Conservation (phyloP, 2,113 vertebrate genomes). For the Camarhynchus parvulus region DNA sequence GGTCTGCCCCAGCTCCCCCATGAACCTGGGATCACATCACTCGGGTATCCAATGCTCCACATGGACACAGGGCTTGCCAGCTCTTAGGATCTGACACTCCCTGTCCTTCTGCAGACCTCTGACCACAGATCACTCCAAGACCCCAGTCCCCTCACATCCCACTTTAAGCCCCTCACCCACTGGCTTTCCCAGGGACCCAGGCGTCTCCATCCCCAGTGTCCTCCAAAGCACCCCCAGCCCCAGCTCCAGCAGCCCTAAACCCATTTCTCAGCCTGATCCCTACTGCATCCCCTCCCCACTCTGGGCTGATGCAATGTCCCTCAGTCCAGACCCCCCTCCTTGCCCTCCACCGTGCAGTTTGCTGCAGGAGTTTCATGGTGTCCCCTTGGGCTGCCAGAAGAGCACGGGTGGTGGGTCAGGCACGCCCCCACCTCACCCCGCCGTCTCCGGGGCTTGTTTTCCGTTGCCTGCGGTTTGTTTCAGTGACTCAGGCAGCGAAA, state of each 20-base stretch:
- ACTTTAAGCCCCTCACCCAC: not conserved
- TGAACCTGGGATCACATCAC: not conserved
- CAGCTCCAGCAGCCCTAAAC: not conserved
- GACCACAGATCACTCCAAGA: not conserved
- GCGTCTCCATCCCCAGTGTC: not conserved
- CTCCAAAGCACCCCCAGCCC: not conserved
- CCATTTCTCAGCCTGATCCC: not conserved
- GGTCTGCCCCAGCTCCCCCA: not conserved
- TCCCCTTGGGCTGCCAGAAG: not conserved
- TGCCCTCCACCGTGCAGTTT: not conserved
- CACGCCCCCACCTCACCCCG: not conserved
- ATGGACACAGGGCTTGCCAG: not conserved
- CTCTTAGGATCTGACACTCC: not conserved
- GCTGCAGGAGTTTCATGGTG: not conserved
- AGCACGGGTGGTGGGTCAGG: fast-evolving
- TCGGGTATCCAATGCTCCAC: not conserved
- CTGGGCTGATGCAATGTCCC: not conserved
- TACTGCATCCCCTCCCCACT: not conserved
- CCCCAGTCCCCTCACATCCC: not conserved
- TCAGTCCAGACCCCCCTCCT: fast-evolving
- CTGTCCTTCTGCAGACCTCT: not conserved
- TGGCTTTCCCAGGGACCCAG: not conserved
- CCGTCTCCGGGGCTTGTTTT: constrained; percentile 89
- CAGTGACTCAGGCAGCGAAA: constrained; percentile 94
- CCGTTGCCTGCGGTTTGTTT: constrained; percentile 88